These are phyloP conservation scores for Drosophila rhopaloa DNA, from an alignment of 1,140 invertebrate species.

Conservation along the genomic window DNA sequence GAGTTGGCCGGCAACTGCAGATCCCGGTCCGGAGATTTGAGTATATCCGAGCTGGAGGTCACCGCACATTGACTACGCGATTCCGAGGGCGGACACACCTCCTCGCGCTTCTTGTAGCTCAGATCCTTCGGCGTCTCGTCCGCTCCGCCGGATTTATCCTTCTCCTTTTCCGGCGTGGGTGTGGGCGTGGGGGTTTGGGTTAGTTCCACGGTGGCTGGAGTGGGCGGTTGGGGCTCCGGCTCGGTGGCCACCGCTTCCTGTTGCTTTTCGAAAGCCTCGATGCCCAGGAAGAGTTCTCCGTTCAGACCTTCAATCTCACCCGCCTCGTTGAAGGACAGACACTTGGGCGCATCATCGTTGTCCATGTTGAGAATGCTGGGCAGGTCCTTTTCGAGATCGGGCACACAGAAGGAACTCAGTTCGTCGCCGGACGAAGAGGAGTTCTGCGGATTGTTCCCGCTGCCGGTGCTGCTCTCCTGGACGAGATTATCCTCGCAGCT, in stretches of 20 bases:
- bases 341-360: constrained; percentile 85
- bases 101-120: constrained; percentile 85
- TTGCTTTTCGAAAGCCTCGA: constrained; percentile 76
- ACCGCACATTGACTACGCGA: constrained; percentile 81
- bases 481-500: constrained; percentile 86
- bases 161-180: constrained; percentile 35
- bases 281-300: constrained; percentile 75
- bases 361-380: constrained; percentile 78
- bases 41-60: constrained; percentile 74
- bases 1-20: constrained; percentile 64
- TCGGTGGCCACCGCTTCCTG: constrained; percentile 38
- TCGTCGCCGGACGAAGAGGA: constrained; percentile 7
- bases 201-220: constrained; percentile 56
- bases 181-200: constrained; percentile 49
- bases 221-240: constrained; percentile 29
- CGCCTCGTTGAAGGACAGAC: constrained; percentile 82
- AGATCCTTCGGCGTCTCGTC: constrained; percentile 87
- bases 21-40: constrained; percentile 59
- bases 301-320: constrained; percentile 83
- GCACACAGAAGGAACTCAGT: constrained; percentile 74
- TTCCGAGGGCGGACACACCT: constrained; percentile 80
- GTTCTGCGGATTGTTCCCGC: constrained; percentile 32
- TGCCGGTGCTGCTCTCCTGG: constrained; percentile 22
- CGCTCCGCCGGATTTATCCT: constrained; percentile 4
- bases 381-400: constrained; percentile 85